Conservation (phyloP, 2,113 vertebrate species). For the Glaucomys volans region DNA sequence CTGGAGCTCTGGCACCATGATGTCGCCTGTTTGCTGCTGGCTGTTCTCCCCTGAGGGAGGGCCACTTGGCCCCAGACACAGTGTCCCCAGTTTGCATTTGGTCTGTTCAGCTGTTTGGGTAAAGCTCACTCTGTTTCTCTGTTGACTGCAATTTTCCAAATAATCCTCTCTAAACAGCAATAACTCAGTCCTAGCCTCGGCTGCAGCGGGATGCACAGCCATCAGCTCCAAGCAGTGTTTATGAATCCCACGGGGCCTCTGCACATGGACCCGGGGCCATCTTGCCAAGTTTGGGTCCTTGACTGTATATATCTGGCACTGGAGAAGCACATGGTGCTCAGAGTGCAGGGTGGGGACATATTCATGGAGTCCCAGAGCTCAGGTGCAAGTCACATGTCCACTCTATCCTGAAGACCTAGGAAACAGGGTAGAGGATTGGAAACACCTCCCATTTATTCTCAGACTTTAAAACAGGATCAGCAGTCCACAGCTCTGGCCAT, state of each 20-base stretch:
- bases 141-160: slow-evolving; percentile 27
- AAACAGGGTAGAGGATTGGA: too few relatives aligned
- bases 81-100: background rate
- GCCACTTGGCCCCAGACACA: background rate
- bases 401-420: background rate
- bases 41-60: too few relatives aligned
- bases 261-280: background rate
- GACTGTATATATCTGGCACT: rapidly evolving
- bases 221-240: background rate
- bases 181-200: background rate
- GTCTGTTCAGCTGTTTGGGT: slow-evolving; percentile 46
- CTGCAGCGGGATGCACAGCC: background rate
- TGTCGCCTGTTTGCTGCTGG: background rate
- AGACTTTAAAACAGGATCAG: background rate
- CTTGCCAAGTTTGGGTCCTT: background rate
- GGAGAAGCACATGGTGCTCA: background rate
- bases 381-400: rapidly evolving
- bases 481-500: too few relatives aligned
- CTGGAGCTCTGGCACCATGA: background rate
- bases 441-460: background rate
- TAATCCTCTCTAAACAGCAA: background rate
- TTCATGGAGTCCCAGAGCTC: background rate
- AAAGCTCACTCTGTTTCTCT: background rate
- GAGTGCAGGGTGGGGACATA: too few relatives aligned
- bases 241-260: rapidly evolving